Evolutionary conservation across 2,113 vertebrate species (phyloP), one percentile per base, ranked within the genome.

Genomic region (Lamprotornis superbus): DNA sequence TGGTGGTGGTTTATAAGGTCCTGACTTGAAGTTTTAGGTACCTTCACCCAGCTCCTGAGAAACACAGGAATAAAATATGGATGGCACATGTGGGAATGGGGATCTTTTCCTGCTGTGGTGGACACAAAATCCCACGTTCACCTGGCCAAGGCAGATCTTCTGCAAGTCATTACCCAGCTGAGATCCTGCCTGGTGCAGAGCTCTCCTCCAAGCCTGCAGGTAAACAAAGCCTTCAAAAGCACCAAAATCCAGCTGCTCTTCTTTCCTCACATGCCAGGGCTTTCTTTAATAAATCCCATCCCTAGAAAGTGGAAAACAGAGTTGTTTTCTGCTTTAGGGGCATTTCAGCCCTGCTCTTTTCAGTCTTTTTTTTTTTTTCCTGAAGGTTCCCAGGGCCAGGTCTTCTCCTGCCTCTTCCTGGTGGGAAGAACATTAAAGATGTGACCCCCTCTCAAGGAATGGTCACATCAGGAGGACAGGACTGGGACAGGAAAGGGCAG

Each of bases 181-280:
- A 89, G 61, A 50, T 59, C 87, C 61, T 0, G 4, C 37, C 3
- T 0, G 3, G 67, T 11, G 23, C 82, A 31, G 57, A 89, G 60
- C 18, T 74, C 0, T 39, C 88, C 81, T 67, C 83, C 85, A 91
- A 89, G 46, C 68, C 91, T 94, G n/a, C 86, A 95, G 96, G 93
- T 95, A 86, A 90, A 95, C 73, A 73, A 92, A 92, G 53, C 63
- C 60, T 87, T 81, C 93, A 81, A 87, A 94, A 89, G 91, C 69
- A 87, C 68, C 5, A 20, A 63, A 89, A 40, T 5, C 64, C 96
- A 86, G 46, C 76, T 78, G 9, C 56, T 89, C 37, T 63, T 81
- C 87, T 57, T 90, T 53, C 55, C 77, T 81, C 64, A 55, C 28
- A 0, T 89, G 80, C 73, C 80, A 95, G 68, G 47, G 83, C 71